phyloP scores from a whole-genome alignment of 2,888 invertebrate genomes.

The Nephrotoma flavescens region DNA sequence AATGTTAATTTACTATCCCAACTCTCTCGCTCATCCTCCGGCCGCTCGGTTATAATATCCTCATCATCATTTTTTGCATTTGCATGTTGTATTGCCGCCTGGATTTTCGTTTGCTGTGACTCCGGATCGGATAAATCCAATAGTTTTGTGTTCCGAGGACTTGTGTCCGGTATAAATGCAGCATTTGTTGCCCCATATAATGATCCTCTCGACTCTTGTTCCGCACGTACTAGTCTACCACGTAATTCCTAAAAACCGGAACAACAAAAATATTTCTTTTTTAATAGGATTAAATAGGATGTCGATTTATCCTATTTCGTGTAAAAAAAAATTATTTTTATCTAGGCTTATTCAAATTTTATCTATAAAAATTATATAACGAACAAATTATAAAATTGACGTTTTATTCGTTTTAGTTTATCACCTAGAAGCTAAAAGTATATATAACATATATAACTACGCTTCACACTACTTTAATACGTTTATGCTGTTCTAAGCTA shows the following conservation, averaged over 20 bases:
- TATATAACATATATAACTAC: too few species aligned
- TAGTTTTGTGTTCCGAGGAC: conserved; percentile 14
- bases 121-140: conserved; percentile 16
- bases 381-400: not conserved
- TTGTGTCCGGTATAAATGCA: conserved; percentile 43
- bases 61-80: conserved; percentile 23
- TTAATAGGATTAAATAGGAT: not conserved
- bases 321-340: not conserved
- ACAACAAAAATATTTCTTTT: not conserved
- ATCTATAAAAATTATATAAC: not conserved
- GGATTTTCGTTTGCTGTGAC: conserved; percentile 36
- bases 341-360: not conserved
- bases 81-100: conserved; percentile 40
- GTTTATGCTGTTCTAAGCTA: too few species aligned
- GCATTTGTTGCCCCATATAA: conserved; percentile 80
- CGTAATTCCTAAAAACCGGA: conserved; percentile 43
- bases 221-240: conserved; percentile 55
- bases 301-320: not conserved
- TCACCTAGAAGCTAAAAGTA: not conserved
- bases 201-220: conserved; percentile 44
- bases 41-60: conserved; percentile 51
- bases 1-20: conserved; percentile 92
- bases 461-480: too few species aligned
- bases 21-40: conserved; percentile 66
- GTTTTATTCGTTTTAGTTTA: not conserved